phyloP scores from a whole-genome alignment of 2,797 vertebrate genomes.

The Alouatta caraya region DNA sequence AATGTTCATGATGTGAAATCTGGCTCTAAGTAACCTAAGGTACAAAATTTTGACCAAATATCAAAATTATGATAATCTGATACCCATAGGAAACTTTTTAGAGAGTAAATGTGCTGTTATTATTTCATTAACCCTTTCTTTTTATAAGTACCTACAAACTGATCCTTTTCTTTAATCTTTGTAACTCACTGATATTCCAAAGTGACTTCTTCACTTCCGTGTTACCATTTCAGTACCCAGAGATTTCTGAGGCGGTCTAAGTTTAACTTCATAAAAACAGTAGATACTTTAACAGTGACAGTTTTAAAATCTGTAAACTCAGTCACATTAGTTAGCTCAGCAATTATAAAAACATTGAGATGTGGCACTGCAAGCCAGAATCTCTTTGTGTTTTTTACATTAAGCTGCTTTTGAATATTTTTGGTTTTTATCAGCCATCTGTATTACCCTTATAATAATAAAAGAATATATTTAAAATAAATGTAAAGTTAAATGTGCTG shows the following conservation, averaged over 20 bases:
- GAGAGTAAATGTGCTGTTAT: conserved; percentile 4
- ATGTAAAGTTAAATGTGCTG: conserved; percentile 52
- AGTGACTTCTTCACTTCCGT: not conserved
- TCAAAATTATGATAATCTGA: conserved; percentile 28
- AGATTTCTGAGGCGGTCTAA: conserved; percentile 4
- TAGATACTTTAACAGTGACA: conserved; percentile 32
- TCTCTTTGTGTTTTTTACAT: conserved; percentile 73
- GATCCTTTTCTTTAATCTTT: not conserved
- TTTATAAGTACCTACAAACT: conserved; percentile 12
- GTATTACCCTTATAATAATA: conserved; percentile 64
- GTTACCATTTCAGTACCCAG: conserved; percentile 20
- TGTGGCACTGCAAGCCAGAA: conserved; percentile 46
- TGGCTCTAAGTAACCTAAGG: conserved; percentile 67
- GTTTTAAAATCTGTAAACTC: conserved; percentile 44
- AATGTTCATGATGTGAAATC: conserved; percentile 48
- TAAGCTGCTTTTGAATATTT: conserved; percentile 71
- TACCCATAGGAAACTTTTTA: not conserved
- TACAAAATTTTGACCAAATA: conserved; percentile 51
- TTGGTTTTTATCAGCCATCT: conserved; percentile 69
- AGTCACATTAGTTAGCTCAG: conserved; percentile 51
- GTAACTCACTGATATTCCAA: not conserved
- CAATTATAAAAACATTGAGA: conserved; percentile 52
- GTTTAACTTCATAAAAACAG: conserved; percentile 43
- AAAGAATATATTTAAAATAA: conserved; percentile 62
- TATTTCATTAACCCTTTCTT: not conserved